Conservation (phyloP, 2,888 invertebrate species). For the Alcis repandata region DNA sequence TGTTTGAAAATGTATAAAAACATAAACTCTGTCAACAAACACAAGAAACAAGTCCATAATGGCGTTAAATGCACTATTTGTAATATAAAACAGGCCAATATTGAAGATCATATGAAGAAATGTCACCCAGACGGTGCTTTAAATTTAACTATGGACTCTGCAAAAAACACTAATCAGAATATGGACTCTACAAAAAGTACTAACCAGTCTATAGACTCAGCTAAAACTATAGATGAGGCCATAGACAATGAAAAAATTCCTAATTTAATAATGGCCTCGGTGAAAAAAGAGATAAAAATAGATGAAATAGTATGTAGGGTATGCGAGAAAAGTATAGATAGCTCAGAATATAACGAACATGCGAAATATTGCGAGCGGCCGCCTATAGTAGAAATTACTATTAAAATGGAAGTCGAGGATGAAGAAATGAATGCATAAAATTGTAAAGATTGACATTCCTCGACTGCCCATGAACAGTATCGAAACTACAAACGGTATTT, state of each 20-base stretch:
- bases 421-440: slow-evolving; percentile 1
- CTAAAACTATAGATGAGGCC: not conserved
- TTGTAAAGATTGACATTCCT: too few species aligned
- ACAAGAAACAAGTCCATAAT: slow-evolving; percentile 55
- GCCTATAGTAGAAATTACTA: slow-evolving; percentile 10
- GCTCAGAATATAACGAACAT: slow-evolving; percentile 8
- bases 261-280: not conserved
- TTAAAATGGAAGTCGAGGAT: slow-evolving; percentile 10
- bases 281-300: slow-evolving; percentile 1
- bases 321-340: slow-evolving; percentile 6
- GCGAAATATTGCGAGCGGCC: not conserved
- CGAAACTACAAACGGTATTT: too few species aligned
- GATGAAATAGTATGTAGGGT: slow-evolving; percentile 6
- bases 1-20: slow-evolving; percentile 58
- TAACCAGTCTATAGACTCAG: not conserved
- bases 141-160: not conserved
- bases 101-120: slow-evolving; percentile 36
- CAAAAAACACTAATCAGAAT: not conserved
- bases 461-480: too few species aligned
- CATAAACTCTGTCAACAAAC: slow-evolving; percentile 54
- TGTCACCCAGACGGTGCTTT: slow-evolving; percentile 21
- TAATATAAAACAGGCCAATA: slow-evolving; percentile 39
- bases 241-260: not conserved
- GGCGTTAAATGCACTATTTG: slow-evolving; percentile 42
- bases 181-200: not conserved